Evolutionary conservation across 2,113 vertebrate genomes (phyloP).

Genomic region (Hylia prasina): DNA sequence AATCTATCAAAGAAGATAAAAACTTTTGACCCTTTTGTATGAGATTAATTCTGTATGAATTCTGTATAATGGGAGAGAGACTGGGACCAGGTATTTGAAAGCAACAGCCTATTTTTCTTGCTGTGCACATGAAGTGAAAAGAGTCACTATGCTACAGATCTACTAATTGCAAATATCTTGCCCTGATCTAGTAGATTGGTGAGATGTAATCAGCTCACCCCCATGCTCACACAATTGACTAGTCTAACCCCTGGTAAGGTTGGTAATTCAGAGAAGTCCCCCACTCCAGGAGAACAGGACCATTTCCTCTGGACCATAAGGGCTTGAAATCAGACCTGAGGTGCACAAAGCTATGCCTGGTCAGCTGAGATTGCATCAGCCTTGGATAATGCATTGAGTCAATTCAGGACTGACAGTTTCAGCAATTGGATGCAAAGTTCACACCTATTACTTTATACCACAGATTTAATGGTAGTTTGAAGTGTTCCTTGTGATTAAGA

Average conservation of each 20-base stretch:
- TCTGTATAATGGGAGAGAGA: not conserved
- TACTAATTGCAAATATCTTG: not conserved
- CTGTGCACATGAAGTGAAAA: not conserved
- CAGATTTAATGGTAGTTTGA: not conserved
- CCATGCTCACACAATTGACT: not conserved
- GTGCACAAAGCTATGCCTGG: rapidly evolving
- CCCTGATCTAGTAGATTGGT: not conserved
- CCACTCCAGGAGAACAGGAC: not conserved
- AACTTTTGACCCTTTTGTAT: not conserved
- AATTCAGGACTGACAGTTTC: not conserved
- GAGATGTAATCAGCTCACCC: not conserved
- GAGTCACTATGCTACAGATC: not conserved
- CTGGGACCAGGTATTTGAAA: not conserved
- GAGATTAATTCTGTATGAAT: not conserved
- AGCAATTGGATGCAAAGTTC: not conserved
- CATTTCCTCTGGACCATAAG: not conserved
- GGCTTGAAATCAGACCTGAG: not conserved
- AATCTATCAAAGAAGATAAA: not conserved
- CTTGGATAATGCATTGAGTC: not conserved
- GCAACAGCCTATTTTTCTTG: not conserved
- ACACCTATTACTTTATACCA: not conserved
- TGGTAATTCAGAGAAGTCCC: not conserved
- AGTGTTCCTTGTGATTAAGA: not conserved
- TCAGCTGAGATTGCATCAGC: not conserved
- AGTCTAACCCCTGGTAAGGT: not conserved